Conservation (phyloP, 2,113 vertebrate species). For the Planiliza haematocheilus region DNA sequence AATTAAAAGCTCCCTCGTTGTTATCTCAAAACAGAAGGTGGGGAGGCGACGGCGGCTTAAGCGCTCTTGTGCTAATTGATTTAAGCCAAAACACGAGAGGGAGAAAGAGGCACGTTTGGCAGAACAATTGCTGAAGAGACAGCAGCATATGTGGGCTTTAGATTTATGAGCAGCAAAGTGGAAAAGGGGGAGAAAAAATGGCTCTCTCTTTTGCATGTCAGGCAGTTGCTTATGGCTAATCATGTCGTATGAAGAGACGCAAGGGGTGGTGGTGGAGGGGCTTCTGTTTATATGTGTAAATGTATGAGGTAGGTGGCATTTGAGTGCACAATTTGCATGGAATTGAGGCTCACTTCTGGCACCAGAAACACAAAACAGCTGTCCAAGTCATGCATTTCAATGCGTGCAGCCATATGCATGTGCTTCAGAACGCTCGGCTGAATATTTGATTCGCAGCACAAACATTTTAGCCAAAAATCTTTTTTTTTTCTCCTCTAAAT, state of each 20-base stretch:
- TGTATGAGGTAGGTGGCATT: conserved; percentile 51
- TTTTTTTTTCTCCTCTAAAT: conserved; percentile 14
- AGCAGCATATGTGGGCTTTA: conserved; percentile 72
- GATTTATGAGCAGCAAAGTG: conserved; percentile 69
- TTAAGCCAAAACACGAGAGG: conserved; percentile 40
- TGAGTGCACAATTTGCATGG: conserved; percentile 72
- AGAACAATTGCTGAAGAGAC: conserved; percentile 67
- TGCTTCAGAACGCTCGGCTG: conserved; percentile 27
- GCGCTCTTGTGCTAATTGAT: conserved; percentile 67
- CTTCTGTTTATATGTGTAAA: conserved; percentile 43
- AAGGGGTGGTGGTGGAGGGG: conserved; percentile 54
- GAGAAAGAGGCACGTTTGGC: conserved; percentile 31
- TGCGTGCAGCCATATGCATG: conserved; percentile 19
- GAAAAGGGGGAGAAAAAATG: conserved; percentile 39
- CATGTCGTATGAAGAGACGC: conserved; percentile 69
- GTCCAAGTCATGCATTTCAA: conserved; percentile 60
- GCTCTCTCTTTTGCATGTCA: conserved; percentile 71
- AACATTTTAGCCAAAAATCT: background rate
- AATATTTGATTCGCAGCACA: conserved; percentile 30
- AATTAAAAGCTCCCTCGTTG: conserved; percentile 76
- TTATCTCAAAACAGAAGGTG: conserved; percentile 75
- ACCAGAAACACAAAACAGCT: conserved; percentile 42
- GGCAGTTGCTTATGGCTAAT: conserved; percentile 76
- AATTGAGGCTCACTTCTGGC: conserved; percentile 71
- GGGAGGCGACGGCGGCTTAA: conserved; percentile 48